Base-by-base conservation (phyloP, 2,888 invertebrate genomes). In the Polymixis lichenea region DNA sequence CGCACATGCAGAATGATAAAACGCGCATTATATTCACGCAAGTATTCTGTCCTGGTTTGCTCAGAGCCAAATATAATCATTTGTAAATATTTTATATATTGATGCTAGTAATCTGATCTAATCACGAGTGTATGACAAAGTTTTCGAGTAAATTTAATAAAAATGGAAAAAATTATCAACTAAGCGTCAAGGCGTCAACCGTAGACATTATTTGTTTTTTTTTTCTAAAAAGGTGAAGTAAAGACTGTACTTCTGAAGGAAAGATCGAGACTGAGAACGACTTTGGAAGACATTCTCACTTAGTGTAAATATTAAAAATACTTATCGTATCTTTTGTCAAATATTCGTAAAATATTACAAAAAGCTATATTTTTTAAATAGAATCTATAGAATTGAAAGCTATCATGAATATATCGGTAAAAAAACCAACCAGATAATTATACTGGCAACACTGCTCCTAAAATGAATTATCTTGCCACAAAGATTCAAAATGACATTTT, bases 131-230 rank as follows among this genome's bases (percentile, higher is more conserved):
- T 80, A 85, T 73, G 80, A 87, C 79, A 80, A 85, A 82, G 79
- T 84, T 79, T 84, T 76, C 62, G 72, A 74, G 82, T 82, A 86
- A 81, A 88, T 84, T 87, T 73, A 80, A 62, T 85, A 82, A 73
- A 92, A 92, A 89, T 90, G 89, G 81, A 88, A 91, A n/a, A 91
- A 91, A 89, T 90, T 88, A 91, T 91, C 90, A 90, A 91, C 90
- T 90, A 93, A 93, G 94, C 94, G 92, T 94, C 94, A 93, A 95
- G 93, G 95, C 95, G 94, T 95, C 95, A 95, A 95, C 94, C 95
- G 89, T 94, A 95, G 94, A 95, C 93, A 92, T 53, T 56, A 46
- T 87, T 84, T 86, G 82, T 86, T 78, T 87, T 78, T 81, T 84
- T 86, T 90, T 89, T 38, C 25, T n/a, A 62, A 5, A 46, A 46